Base-by-base conservation (phyloP, 2,888 invertebrate genomes). In the Conistra vaccinii region DNA sequence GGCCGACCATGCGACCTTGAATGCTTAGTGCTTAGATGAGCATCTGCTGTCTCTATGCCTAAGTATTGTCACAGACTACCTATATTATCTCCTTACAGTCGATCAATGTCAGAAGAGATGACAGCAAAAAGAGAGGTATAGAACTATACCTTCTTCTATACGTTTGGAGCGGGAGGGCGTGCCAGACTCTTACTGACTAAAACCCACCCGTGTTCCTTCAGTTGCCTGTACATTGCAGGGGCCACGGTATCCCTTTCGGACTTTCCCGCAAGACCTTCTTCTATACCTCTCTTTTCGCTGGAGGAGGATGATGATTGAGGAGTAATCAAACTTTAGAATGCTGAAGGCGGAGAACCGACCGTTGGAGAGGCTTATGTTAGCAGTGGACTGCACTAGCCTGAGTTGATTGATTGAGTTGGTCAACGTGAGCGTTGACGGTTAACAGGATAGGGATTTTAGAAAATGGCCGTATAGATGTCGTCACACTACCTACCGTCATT, bases 1-100 rank as follows among this genome's bases (percentile, higher is more conserved):
- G 89, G 86, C 83, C 73, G 80, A 78, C 73, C 65, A 79, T 73
- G 70, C 83, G 91, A 85, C 91, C 92, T 92, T 91, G 90, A 88
- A 80, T 79, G 69, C 74, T 87, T 78, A 78, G 68, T 80, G 69
- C 81, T 85, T 78, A 76, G 70, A 75, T 76, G 78, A 77, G 80
- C 85, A 87, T 85, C 84, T 86, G 85, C 69, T 76, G 83, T 62
- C 76, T 80, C 74, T 74, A 72, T 73, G 57, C 61, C 35, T 69
- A 61, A 69, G 57, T 32, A 42, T 39, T 53, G 63, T 2, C 76
- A 77, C 76, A 76, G 76, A 20, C 42, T 77, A 76, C 5, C 2
- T 55, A 1, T 14, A 17, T 26, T 14, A 39, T 0, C 3, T 2
- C 0, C 2, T 57, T n/a, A 51, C 70, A 77, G 70, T 63, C 2